Base-by-base conservation (phyloP, 2,113 vertebrate genomes). In the Atlantisia rogersi region DNA sequence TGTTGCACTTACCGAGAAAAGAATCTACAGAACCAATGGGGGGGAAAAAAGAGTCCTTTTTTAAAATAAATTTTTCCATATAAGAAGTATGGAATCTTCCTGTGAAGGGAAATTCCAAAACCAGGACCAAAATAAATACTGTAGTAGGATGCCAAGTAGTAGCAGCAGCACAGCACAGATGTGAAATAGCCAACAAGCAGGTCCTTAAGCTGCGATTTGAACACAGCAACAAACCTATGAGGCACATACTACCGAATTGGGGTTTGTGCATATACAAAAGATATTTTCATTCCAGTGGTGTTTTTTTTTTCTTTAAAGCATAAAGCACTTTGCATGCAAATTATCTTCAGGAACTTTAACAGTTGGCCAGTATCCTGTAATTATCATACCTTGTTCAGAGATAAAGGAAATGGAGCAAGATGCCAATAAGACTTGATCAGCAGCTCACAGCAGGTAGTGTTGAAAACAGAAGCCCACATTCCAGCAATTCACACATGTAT, bases 71-170 rank as follows among this genome's bases (percentile, higher is more conserved):
- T 68, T 85, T 94, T 96, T 84, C 92, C 92, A 82, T 93, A 84
- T 69, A 95, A 94, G 83, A 90, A 91, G 62, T 12, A 85, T 65
- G 40, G 88, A 95, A 84, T 92, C 86, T 93, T 96, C 83, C 53
- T 84, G 39, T 44, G 73, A 95, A 93, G 88, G 74, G 90, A 97
- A 96, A 96, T 96, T 96, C 90, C 73, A 96, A 94, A 96, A 79
- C 53, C 55, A 91, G 62, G 70, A 96, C 91, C 96, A 97, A 96
- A 96, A 88, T 89, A 97, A 96, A 96, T 62, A 96, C 82, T 75
- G 29, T 86, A 84, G 39, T 24, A 80, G 37, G 83, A 94, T 95
- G 85, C 80, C 92, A 97, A 96, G 48, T 24, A 95, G 69, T 22
- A 93, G 76, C 90, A 94, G 82, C 69, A 94, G 82, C 69, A 71